Evolutionary conservation across 2,888 invertebrate genomes (phyloP).

Genomic region (Dione vanillae): DNA sequence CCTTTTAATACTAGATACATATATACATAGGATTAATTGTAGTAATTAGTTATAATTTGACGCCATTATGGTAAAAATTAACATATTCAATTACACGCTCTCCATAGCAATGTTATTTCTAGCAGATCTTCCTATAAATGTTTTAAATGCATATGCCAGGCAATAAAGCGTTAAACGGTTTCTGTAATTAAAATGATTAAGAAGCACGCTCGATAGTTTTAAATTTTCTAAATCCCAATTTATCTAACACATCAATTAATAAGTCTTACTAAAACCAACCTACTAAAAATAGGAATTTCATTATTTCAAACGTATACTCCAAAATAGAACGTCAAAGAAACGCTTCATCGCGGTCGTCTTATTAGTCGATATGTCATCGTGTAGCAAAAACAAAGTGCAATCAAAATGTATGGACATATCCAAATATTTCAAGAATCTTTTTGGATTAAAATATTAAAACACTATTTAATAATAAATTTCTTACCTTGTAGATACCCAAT

Average conservation of each 20-base stretch:
- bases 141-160: background rate
- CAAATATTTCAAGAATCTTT: background rate
- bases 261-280: background rate
- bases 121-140: background rate
- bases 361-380: slow-evolving; percentile 43
- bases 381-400: slow-evolving; percentile 29
- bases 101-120: background rate
- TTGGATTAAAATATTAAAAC: background rate
- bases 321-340: slow-evolving; percentile 13
- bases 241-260: background rate
- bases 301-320: background rate
- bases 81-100: background rate
- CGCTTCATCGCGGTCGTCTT: slow-evolving; percentile 13
- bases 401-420: slow-evolving; percentile 25
- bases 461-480: background rate
- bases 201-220: background rate
- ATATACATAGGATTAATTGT: background rate
- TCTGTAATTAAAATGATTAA: background rate
- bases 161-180: background rate
- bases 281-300: background rate
- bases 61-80: background rate
- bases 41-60: background rate
- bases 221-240: background rate
- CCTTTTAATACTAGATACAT: slow-evolving; percentile 1
- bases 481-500: no score